Percentiles rank a stretch among this genome's conserved stretches.
These are phyloP conservation scores for Sabellastarte sp. DNA, from an alignment of 2,888 invertebrate species.

Conservation along the genomic window DNA sequence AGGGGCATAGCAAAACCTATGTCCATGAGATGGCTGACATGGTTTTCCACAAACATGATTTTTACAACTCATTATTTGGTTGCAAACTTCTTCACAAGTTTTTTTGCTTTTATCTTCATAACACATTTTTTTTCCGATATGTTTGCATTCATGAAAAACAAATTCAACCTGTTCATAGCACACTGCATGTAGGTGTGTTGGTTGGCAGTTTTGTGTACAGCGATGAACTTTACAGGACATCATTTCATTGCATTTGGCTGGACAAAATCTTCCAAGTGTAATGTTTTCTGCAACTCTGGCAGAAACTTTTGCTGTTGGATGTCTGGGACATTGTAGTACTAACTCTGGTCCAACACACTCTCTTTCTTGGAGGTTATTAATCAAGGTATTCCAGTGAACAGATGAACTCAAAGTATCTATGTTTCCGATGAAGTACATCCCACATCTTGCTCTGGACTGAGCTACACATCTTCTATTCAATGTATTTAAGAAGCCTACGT, in stretches of 20 bases:
- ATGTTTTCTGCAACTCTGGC: conserved; percentile 10
- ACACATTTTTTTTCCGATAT: conserved; percentile 15
- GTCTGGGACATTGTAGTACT: conserved; percentile 13
- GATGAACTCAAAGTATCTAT: conserved; percentile 4
- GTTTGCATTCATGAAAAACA: conserved; percentile 12
- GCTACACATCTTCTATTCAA: conserved; percentile 53
- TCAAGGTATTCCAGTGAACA: conserved; percentile 6
- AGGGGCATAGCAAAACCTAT: background rate
- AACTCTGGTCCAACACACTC: conserved; percentile 4
- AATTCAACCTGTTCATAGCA: conserved; percentile 12
- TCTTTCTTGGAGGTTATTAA: background rate
- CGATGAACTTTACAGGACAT: conserved; percentile 14
- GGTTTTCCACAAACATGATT: no score
- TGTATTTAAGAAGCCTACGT: conserved; percentile 48
- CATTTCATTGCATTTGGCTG: background rate
- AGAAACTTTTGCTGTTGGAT: conserved; percentile 5
- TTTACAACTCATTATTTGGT: background rate
- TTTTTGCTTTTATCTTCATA: conserved; percentile 3
- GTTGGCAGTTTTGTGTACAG: conserved; percentile 14
- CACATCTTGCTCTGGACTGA: conserved; percentile 28
- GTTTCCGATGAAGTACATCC: conserved; percentile 25
- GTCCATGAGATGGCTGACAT: background rate
- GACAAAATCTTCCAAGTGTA: background rate
- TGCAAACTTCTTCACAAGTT: background rate
- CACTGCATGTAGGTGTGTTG: conserved; percentile 8